Evolutionary conservation across 2,113 vertebrate species (phyloP).

Genomic region (Tauraco erythrolophus): DNA sequence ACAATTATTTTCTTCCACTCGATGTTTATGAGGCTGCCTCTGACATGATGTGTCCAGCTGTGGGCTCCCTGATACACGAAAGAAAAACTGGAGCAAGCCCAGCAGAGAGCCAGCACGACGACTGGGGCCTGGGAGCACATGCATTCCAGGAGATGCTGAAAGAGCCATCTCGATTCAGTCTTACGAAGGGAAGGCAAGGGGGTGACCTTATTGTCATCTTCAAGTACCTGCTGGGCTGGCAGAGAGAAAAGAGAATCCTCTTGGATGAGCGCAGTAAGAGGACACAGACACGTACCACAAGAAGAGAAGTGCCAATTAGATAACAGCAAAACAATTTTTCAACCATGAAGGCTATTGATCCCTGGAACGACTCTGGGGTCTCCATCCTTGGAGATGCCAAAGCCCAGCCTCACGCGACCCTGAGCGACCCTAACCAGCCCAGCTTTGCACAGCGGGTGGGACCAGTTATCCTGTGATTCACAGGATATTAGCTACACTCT

Average conservation of each 20-base stretch:
- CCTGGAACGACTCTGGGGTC: no score
- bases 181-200: not conserved
- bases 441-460: accelerated
- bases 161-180: not conserved
- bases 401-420: accelerated
- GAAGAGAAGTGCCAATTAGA: not conserved
- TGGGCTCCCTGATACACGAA: not conserved
- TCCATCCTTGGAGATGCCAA: not conserved
- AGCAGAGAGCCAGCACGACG: accelerated
- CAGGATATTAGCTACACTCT: not conserved
- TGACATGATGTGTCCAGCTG: not conserved
- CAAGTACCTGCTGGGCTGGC: not conserved
- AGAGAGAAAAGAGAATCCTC: not conserved
- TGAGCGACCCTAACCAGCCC: not conserved
- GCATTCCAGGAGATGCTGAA: not conserved
- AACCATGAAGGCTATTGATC: not conserved
- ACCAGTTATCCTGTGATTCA: not conserved
- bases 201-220: not conserved
- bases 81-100: not conserved
- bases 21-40: not conserved
- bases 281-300: not conserved
- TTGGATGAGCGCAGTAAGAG: not conserved
- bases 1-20: not conserved
- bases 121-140: not conserved
- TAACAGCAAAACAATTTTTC: not conserved